Evolutionary conservation across 2,113 vertebrate species (phyloP).

Genomic region (Lampris megalopsis): DNA sequence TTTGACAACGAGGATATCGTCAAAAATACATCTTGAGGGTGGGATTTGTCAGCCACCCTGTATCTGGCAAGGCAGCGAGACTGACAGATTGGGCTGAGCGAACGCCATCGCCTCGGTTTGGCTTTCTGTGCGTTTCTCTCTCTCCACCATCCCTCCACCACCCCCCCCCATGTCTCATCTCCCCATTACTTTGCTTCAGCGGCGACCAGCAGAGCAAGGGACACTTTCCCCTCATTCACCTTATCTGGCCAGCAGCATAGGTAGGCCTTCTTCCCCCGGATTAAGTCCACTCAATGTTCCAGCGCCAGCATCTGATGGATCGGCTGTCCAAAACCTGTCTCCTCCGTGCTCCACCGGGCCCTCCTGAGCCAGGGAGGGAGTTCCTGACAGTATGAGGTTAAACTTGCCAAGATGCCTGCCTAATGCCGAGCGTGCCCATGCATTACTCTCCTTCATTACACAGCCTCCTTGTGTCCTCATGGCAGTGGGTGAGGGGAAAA

Average conservation of each 20-base stretch:
- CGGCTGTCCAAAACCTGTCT: constrained; percentile 20
- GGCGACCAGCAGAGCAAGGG: constrained; percentile 52
- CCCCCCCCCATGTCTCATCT: constrained; percentile 48
- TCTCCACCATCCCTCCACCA: constrained; percentile 41
- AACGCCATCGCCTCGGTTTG: constrained; percentile 76
- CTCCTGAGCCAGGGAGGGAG: constrained; percentile 11
- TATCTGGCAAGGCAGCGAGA: constrained; percentile 78
- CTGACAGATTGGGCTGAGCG: constrained; percentile 80
- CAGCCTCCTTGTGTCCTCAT: constrained; percentile 13
- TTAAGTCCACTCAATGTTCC: constrained; percentile 62
- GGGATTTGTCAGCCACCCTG: constrained; percentile 69
- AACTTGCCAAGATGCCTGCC: constrained; percentile 33
- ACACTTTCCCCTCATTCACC: constrained; percentile 41
- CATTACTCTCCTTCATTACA: constrained; percentile 44
- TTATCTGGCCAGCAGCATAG: constrained; percentile 47
- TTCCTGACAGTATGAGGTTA: constrained; percentile 40
- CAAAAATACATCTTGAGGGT: constrained; percentile 17
- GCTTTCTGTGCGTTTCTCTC: constrained; percentile 56
- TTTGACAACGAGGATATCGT: no score
- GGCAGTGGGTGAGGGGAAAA: constrained; percentile 8
- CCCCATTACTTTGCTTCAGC: constrained; percentile 47
- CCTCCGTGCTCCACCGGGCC: not conserved
- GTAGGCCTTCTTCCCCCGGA: constrained; percentile 30
- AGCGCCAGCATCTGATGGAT: constrained; percentile 50
- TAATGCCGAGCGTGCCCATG: constrained; percentile 33